These are phyloP conservation scores for Acronicta leporina DNA, from an alignment of 2,888 invertebrate genomes.

Conservation along the genomic window DNA sequence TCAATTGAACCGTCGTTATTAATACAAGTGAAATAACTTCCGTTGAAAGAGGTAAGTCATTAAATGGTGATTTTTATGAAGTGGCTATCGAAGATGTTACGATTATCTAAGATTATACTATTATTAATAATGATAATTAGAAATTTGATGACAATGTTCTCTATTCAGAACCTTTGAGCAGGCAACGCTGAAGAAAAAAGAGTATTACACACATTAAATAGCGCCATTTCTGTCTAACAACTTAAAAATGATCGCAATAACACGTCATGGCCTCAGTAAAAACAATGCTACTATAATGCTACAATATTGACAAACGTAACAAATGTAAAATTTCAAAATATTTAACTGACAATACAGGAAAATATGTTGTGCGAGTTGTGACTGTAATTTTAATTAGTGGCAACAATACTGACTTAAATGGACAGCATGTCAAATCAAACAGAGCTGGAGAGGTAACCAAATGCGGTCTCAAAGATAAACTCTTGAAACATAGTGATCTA, in stretches of 20 bases:
- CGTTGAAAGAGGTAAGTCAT: not conserved
- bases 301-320: constrained; percentile 45
- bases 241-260: not conserved
- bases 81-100: too few species aligned
- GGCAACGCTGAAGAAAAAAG: not conserved
- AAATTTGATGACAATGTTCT: too few species aligned
- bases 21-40: not conserved
- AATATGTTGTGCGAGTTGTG: constrained; percentile 42
- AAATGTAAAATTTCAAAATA: constrained; percentile 51
- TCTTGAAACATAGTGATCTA: constrained; percentile 7
- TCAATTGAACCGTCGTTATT: too few species aligned
- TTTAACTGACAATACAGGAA: constrained; percentile 42
- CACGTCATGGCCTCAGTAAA: not conserved
- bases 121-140: too few species aligned
- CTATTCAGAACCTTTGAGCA: not conserved
- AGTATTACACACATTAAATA: too few species aligned
- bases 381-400: constrained; percentile 51
- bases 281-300: not conserved
- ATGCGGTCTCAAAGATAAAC: constrained; percentile 17
- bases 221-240: too few species aligned
- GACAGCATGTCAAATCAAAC: constrained; percentile 45
- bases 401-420: constrained; percentile 43
- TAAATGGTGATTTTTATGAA: not conserved
- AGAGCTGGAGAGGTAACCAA: constrained; percentile 36
- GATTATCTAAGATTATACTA: too few species aligned